Base-by-base conservation (phyloP, 2,888 invertebrate genomes). In the Protophormia terraenovae region DNA sequence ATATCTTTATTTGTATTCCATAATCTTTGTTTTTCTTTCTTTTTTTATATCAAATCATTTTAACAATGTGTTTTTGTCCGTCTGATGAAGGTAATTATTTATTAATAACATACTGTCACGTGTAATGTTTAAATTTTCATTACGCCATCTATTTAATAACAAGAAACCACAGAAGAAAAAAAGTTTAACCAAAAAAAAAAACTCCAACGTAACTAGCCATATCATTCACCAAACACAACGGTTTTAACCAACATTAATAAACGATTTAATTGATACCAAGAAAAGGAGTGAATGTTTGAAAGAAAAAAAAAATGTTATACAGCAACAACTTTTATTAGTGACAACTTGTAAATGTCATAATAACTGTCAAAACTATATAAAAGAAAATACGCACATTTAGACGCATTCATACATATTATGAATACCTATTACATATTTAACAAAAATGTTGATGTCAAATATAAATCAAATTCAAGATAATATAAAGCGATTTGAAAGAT, bases 331-430 rank as follows among this genome's bases (percentile, higher is more conserved):
- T 19, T 8, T 64, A n/a, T 41, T 41, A 67, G 22, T 29, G 14
- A 24, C 55, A 24, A 69, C 67, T 67, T 78, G 69, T 78, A 60
- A 78, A 60, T 78, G 69, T 69, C 69, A 58, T 67, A 67, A 78
- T 69, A 69, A 60, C 47, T 69, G 77, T 60, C 69, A 73, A 66
- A 79, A 60, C 35, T 35, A 22, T 50, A 10, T 41, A 35, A n/a
- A 24, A 67, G 45, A 22, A 53, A 38, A 77, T 55, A 53, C 55
- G 29, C 50, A 38, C 38, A 38, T 38, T 14, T 38, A 3, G 12
- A 38, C 38, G 14, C 38, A 14, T 5, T n/a, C 41, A 62, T 53
- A 76, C 19, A 24, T n/a, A n/a, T n/a, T n/a, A n/a, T 66, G 10
- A 5, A n/a, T n/a, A 29, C n/a, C n/a, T 58, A n/a, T 41, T 41